Base-by-base conservation (phyloP, 2,113 vertebrate species). In the Dissostichus mawsoni region DNA sequence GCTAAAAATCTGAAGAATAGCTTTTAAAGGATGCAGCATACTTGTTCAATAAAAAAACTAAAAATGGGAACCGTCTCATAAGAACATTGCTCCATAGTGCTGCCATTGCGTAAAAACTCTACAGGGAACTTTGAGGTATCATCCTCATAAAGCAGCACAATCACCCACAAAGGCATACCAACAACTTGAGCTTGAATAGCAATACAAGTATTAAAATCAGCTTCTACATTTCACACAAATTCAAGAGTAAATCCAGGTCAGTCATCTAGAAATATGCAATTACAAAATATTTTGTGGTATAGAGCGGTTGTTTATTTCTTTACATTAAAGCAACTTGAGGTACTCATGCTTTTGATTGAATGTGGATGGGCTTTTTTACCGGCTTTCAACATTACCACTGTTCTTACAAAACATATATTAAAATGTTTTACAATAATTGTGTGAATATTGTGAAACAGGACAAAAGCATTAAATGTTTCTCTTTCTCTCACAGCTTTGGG, bases 241-340 rank as follows among this genome's bases (percentile, higher is more conserved):
- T 29, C 29, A 29, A 29, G 52, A 29, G 8, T 48, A 51, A 65
- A 51, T 29, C 47, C 12, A 23, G 11, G 9, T 52, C 12, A 75
- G 45, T 36, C 23, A 65, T 44, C n/a, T 61, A 57, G 71, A 76
- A 62, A 63, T 55, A 41, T 13, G 57, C 33, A 57, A 58, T 52
- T 69, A 0, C 1, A 17, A 29, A 66, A 45, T 68, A 57, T 0
- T 18, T n/a, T 23, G 17, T 11, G 55, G 8, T 41, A 41, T 25
- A 18, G 17, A 29, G 5, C 16, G 7, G 12, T 69, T 61, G 29
- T 75, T 75, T 56, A 23, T 61, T 13, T 68, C 52, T 64, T 55
- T 6, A 57, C 13, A 13, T 25, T 20, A 18, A 1, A 71, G 68
- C 61, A 75, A 64, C 64, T 53, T 61, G 52, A 53, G 25, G 57